phyloP scores from a whole-genome alignment of 2,888 invertebrate genomes.

The Eumacrocentrus americanus region DNA sequence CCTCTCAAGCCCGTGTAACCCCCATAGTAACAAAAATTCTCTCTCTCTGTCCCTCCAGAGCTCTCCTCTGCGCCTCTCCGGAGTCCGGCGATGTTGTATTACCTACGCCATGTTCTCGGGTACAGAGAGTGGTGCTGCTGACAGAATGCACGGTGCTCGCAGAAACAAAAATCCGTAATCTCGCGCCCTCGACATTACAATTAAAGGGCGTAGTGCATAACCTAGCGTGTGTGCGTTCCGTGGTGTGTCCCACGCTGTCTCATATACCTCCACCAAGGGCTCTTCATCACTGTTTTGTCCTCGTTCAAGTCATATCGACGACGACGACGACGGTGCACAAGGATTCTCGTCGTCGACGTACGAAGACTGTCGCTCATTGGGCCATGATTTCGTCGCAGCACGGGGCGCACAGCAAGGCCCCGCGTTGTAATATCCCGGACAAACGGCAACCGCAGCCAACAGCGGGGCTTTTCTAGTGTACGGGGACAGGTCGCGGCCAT shows the following conservation, averaged over 20 bases:
- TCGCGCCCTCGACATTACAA: conserved; percentile 32
- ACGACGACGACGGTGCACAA: conserved; percentile 24
- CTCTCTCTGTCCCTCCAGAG: conserved; percentile 43
- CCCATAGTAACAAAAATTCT: conserved; percentile 11
- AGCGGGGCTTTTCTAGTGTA: conserved; percentile 31
- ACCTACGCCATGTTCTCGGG: conserved; percentile 35
- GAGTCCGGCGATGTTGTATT: conserved; percentile 24
- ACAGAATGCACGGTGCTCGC: conserved; percentile 50
- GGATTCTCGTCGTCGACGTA: conserved; percentile 22
- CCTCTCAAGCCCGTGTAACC: conserved; percentile 1
- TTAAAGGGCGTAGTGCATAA: not conserved
- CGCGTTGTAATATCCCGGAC: not conserved
- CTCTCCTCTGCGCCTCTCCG: not conserved
- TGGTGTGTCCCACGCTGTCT: not conserved
- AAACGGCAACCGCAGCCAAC: conserved; percentile 12
- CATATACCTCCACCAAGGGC: conserved; percentile 10
- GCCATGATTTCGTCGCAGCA: conserved; percentile 6
- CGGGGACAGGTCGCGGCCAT: conserved; percentile 65
- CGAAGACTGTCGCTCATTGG: conserved; percentile 17
- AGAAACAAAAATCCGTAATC: conserved; percentile 40
- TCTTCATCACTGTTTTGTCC: not conserved
- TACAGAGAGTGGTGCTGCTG: conserved; percentile 41
- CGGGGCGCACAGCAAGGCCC: conserved; percentile 5
- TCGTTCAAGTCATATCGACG: conserved; percentile 12
- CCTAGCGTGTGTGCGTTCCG: not conserved